Evolutionary conservation across 2,797 vertebrate genomes (phyloP).

Genomic region (Paratrypauchen microcephalus): DNA sequence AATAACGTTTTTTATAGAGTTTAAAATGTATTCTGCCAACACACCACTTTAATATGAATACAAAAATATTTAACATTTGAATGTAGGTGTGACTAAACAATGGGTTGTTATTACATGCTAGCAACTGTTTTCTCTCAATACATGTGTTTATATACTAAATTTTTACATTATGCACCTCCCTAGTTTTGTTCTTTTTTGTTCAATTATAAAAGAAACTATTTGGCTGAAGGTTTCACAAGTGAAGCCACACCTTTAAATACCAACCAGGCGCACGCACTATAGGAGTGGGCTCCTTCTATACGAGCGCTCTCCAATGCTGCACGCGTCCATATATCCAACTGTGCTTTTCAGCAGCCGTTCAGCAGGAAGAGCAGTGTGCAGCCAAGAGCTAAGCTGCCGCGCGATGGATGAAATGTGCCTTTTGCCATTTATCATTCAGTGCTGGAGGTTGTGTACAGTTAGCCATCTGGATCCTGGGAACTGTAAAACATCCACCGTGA

Average conservation of each 20-base stretch:
- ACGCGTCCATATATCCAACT: conserved; percentile 56
- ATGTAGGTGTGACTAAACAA: conserved; percentile 4
- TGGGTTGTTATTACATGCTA: too few relatives aligned
- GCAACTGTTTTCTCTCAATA: too few relatives aligned
- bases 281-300: conserved; percentile 47
- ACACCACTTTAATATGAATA: neutral
- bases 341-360: conserved; percentile 62
- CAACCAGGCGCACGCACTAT: conserved; percentile 44
- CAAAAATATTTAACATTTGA: neutral
- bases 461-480: conserved; percentile 78
- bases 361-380: conserved; percentile 68
- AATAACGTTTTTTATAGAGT: too few relatives aligned
- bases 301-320: conserved; percentile 54
- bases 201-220: neutral
- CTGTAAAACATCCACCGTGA: conserved; percentile 77
- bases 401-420: conserved; percentile 76
- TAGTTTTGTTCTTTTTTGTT: neutral
- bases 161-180: too few relatives aligned
- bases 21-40: too few relatives aligned
- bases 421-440: conserved; percentile 80
- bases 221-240: conserved; percentile 34
- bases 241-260: conserved; percentile 44
- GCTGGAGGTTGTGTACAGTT: conserved; percentile 82
- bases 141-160: too few relatives aligned
- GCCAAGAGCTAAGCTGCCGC: conserved; percentile 67